These are phyloP conservation scores for Drosophila asahinai DNA, from an alignment of 1,140 invertebrate genomes.

Conservation along the genomic window DNA sequence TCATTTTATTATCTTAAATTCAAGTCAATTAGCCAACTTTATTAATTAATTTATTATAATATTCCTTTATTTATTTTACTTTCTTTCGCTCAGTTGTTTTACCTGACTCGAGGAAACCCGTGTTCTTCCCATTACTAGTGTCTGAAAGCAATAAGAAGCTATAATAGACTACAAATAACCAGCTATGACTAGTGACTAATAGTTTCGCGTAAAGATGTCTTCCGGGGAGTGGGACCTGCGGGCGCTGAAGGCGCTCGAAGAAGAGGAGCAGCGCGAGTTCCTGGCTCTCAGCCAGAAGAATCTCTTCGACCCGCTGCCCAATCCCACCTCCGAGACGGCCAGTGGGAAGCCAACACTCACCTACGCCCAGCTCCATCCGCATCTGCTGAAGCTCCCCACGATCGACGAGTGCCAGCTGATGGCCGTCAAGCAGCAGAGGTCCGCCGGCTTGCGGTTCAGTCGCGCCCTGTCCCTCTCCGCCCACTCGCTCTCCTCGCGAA, in stretches of 20 bases:
- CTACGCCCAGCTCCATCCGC: conserved; percentile 77
- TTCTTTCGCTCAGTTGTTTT: neutral
- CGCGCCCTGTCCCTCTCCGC: conserved; percentile 78
- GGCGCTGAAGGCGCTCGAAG: conserved; percentile 82
- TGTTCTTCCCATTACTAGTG: neutral
- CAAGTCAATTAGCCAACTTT: too few species aligned
- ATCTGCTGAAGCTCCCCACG: conserved; percentile 74
- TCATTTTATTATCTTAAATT: too few species aligned
- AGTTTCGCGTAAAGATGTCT: conserved; percentile 53
- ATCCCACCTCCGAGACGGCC: conserved; percentile 20
- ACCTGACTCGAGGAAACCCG: neutral
- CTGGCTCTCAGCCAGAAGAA: conserved; percentile 75
- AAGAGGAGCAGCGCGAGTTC: conserved; percentile 80
- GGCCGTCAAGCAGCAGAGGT: conserved; percentile 58
- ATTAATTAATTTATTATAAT: neutral
- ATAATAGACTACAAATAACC: neutral
- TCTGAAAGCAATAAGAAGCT: neutral
- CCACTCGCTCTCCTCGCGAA: conserved; percentile 63
- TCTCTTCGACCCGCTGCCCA: conserved; percentile 70
- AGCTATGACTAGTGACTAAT: conserved; percentile 7
- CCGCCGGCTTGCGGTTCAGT: conserved; percentile 66
- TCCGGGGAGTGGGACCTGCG: conserved; percentile 83
- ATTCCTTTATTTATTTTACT: too few species aligned
- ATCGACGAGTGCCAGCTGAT: conserved; percentile 77
- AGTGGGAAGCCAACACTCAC: conserved; percentile 46